Base-by-base conservation (phyloP, 2,113 vertebrate genomes). In the Pagrus major region DNA sequence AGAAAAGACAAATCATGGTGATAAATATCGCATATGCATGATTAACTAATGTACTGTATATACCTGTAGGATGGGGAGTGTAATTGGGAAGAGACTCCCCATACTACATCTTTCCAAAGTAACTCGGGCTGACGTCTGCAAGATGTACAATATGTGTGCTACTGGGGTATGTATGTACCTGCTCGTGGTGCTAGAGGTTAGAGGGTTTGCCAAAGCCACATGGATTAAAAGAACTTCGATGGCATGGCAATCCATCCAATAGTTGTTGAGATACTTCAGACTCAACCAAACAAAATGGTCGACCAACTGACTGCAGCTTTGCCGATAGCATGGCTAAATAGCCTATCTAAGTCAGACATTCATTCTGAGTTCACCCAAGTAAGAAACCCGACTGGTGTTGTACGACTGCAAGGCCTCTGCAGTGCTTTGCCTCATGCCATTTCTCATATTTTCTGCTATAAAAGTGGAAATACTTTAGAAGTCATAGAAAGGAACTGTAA, bases 401-500 rank as follows among this genome's bases (percentile, higher is more conserved):
- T 37, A 35, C 5, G 23, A 39, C 49, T 70, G 42, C 46, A 68
- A 41, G n/a, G 29, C 41, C 35, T 59, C 54, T 71, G 66, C 52
- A 59, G 33, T n/a, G 42, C 33, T 75, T 75, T 20, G 0, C 23
- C 39, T 71, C 70, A 35, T 64, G 56, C 23, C 65, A 39, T 8
- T 27, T 71, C 7, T 52, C 46, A 59, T 10, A 67, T 64, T 56
- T 55, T 73, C 25, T 44, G 23, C 44, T 44, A 42, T 25, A 27
- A 58, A 67, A 74, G 25, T 31, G 47, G 12, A 80, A 74, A n/a
- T 37, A 21, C 23, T 58, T 9, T 44, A 39, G 3, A 75, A 69
- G 35, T 69, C 25, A 63, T 6, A 6, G 58, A 73, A 65, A 81
- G 16, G 12, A 76, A 47, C 2, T 52, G 9, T 42, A 20, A 37